Evolutionary conservation across 1,140 invertebrate species (phyloP).

Genomic region (Lethocerus indicus): DNA sequence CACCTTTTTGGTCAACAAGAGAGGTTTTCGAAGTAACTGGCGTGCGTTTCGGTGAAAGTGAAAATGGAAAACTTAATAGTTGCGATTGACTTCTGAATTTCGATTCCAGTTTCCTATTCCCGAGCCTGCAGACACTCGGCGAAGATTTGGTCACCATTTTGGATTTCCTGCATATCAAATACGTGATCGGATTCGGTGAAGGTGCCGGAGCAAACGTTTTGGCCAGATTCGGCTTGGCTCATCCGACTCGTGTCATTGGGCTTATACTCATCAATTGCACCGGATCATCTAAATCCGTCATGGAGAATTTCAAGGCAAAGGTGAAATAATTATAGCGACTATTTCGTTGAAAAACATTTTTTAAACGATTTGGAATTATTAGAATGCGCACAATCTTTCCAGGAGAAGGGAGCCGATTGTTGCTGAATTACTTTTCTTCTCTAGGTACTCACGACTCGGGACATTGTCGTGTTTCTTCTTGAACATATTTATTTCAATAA

Average conservation of each 20-base stretch:
- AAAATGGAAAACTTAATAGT: too few relatives aligned
- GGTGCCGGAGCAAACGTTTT: conserved; percentile 80
- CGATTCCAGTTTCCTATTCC: too few relatives aligned
- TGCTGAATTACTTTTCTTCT: too few relatives aligned
- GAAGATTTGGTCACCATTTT: conserved; percentile 68
- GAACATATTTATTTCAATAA: neutral
- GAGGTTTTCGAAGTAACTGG: too few relatives aligned
- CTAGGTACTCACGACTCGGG: too few relatives aligned
- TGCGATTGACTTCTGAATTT: too few relatives aligned
- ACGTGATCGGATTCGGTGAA: conserved; percentile 71
- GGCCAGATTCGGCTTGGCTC: conserved; percentile 63
- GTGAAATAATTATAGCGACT: conserved; percentile 24
- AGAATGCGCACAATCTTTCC: too few relatives aligned
- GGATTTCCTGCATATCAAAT: conserved; percentile 60
- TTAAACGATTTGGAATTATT: too few relatives aligned
- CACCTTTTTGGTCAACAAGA: too few relatives aligned
- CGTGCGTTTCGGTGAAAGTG: too few relatives aligned
- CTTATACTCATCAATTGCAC: conserved; percentile 78
- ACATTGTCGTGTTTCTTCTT: neutral
- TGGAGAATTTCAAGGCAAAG: conserved; percentile 74
- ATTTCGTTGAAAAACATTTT: neutral
- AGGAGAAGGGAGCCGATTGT: too few relatives aligned
- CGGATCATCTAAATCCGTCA: conserved; percentile 65
- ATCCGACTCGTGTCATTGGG: conserved; percentile 56
- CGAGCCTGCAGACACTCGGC: conserved; percentile 62